Conservation (phyloP, 2,113 vertebrate genomes). For the Tringa solitaria region DNA sequence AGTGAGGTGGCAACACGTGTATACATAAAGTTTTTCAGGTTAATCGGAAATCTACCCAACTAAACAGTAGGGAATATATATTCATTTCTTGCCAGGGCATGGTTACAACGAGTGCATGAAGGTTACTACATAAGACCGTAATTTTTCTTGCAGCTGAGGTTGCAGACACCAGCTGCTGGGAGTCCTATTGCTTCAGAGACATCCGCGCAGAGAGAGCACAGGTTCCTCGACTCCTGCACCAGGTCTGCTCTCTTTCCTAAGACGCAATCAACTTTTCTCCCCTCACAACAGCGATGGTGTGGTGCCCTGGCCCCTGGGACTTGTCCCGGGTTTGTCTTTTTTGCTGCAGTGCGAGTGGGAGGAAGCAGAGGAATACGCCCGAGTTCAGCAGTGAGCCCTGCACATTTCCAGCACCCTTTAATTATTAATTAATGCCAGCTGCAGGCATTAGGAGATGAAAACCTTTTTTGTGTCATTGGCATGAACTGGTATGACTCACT, state of each 20-base stretch:
- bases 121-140: not conserved
- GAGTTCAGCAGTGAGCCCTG: not conserved
- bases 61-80: not conserved
- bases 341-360: not conserved
- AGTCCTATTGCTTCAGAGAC: not conserved
- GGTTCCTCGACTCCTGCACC: not conserved
- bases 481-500: constrained; percentile 41
- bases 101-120: not conserved
- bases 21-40: not conserved
- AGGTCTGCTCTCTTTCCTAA: not conserved
- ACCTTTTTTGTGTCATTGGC: constrained; percentile 20
- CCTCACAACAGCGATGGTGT: rapidly evolving
- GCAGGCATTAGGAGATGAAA: not conserved
- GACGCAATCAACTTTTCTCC: not conserved
- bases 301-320: not conserved
- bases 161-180: not conserved
- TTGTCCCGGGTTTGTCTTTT: not conserved
- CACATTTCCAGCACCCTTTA: not conserved
- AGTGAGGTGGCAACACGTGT: not conserved
- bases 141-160: not conserved
- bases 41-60: not conserved
- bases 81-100: not conserved
- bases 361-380: not conserved
- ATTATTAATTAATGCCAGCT: constrained; percentile 29
- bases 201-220: rapidly evolving